A percentile compares a stretch with the other conserved stretches of the same genome.
Evolutionary conservation across 2,888 invertebrate genomes (phyloP).

Genomic region (Stenichneumon culpator): DNA sequence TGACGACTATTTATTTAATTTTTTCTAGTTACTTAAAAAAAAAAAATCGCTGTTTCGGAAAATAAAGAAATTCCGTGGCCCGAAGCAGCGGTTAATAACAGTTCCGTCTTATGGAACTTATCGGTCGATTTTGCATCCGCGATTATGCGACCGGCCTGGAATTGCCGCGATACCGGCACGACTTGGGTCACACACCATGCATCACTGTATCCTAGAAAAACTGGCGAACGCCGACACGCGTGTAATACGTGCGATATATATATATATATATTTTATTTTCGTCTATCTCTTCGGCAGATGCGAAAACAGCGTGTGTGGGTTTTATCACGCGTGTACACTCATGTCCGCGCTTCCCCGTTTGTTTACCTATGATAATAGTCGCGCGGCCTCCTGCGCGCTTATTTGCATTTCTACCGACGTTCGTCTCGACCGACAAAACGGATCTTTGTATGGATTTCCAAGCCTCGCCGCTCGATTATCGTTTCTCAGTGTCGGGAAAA

Average conservation of each 20-base stretch:
- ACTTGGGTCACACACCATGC: not conserved
- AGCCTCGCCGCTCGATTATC: not conserved
- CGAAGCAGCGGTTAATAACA: not conserved
- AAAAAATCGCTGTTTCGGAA: too few relatives aligned
- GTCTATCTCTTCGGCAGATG: slow-evolving; percentile 34
- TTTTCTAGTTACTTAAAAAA: too few relatives aligned
- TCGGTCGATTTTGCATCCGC: slow-evolving; percentile 54
- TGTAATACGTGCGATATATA: slow-evolving; percentile 11
- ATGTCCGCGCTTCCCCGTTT: not conserved
- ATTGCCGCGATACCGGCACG: slow-evolving; percentile 65
- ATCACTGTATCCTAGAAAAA: slow-evolving; percentile 14
- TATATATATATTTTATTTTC: not conserved
- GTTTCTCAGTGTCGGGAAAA: not conserved
- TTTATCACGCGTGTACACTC: slow-evolving; percentile 4
- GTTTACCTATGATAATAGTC: slow-evolving; percentile 23
- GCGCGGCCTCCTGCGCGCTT: not conserved
- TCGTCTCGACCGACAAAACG: not conserved
- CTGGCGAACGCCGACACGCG: slow-evolving; percentile 22
- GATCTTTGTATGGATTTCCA: not conserved
- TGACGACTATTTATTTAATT: too few relatives aligned
- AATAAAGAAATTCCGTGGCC: not conserved
- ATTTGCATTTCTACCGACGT: not conserved
- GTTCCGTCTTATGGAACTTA: slow-evolving; percentile 45
- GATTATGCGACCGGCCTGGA: slow-evolving; percentile 69
- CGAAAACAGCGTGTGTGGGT: slow-evolving; percentile 15